These are phyloP conservation scores for Shargacucullia verbasci DNA, from an alignment of 2,888 invertebrate genomes.

Conservation along the genomic window DNA sequence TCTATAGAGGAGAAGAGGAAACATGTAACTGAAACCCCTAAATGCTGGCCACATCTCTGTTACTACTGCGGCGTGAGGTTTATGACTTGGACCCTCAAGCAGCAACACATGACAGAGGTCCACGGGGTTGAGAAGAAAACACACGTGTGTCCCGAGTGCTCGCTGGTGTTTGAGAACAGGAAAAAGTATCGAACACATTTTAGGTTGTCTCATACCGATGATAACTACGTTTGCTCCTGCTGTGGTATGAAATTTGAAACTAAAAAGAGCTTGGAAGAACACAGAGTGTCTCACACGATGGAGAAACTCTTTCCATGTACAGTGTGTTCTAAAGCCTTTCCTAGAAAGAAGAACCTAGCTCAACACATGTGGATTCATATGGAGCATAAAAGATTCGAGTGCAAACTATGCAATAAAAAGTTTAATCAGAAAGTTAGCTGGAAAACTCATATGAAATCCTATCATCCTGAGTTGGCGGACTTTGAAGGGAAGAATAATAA, in stretches of 20 bases:
- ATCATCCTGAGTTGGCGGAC: constrained; percentile 76
- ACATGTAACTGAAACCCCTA: constrained; percentile 69
- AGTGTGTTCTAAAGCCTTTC: constrained; percentile 82
- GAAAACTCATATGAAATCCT: constrained; percentile 81
- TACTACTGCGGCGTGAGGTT: constrained; percentile 77
- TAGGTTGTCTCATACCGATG: constrained; percentile 76
- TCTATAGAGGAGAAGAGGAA: constrained; percentile 71
- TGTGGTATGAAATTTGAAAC: constrained; percentile 79
- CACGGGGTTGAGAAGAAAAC: constrained; percentile 72
- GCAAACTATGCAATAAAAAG: constrained; percentile 78
- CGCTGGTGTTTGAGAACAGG: constrained; percentile 69
- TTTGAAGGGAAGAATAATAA: constrained; percentile 71
- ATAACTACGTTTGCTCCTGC: constrained; percentile 76
- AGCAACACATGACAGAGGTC: constrained; percentile 69
- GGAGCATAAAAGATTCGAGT: constrained; percentile 79
- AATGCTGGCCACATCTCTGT: constrained; percentile 79
- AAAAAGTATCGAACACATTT: constrained; percentile 76
- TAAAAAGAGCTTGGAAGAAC: constrained; percentile 76
- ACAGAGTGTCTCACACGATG: constrained; percentile 86
- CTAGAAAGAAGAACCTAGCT: constrained; percentile 77
- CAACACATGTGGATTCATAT: constrained; percentile 85
- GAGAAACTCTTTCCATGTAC: constrained; percentile 85
- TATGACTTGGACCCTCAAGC: constrained; percentile 73
- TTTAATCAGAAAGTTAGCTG: constrained; percentile 84
- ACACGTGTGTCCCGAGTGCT: constrained; percentile 76